Conservation (phyloP, 2,888 invertebrate genomes). For the Norana najaformis region DNA sequence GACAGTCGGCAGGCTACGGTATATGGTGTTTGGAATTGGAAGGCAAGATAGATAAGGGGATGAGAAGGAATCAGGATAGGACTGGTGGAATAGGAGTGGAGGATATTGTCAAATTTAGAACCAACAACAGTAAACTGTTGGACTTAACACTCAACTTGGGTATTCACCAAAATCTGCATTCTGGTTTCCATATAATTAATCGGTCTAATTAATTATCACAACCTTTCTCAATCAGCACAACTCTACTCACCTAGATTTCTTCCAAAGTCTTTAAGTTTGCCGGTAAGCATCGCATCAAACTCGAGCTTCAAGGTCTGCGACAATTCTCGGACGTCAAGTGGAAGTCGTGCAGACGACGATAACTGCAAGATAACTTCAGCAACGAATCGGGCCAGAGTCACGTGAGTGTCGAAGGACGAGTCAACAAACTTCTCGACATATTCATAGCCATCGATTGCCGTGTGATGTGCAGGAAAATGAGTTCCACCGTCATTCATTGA, state of each 20-base stretch:
- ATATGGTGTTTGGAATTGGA: no score
- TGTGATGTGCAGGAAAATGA: conserved; percentile 58
- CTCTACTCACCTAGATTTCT: conserved; percentile 17
- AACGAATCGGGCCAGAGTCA: conserved; percentile 49
- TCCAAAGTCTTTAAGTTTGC: conserved; percentile 26
- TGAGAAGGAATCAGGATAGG: no score
- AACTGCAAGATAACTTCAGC: conserved; percentile 53
- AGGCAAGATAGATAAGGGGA: no score
- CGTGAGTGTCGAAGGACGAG: conserved; percentile 54
- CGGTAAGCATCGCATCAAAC: conserved; percentile 35
- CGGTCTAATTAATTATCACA: no score
- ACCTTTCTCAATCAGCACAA: no score
- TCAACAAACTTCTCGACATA: conserved; percentile 58
- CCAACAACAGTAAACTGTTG: no score
- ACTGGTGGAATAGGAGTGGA: no score
- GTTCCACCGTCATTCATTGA: neutral
- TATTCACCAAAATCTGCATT: no score
- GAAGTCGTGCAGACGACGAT: conserved; percentile 52
- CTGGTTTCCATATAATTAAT: no score
- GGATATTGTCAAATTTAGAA: no score
- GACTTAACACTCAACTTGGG: no score
- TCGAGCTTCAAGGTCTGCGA: conserved; percentile 30
- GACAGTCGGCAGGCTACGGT: no score
- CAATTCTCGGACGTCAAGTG: conserved; percentile 49
- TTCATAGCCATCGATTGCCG: conserved; percentile 59